These are phyloP conservation scores for Xylota sylvarum DNA, from an alignment of 2,888 invertebrate species.

Conservation along the genomic window DNA sequence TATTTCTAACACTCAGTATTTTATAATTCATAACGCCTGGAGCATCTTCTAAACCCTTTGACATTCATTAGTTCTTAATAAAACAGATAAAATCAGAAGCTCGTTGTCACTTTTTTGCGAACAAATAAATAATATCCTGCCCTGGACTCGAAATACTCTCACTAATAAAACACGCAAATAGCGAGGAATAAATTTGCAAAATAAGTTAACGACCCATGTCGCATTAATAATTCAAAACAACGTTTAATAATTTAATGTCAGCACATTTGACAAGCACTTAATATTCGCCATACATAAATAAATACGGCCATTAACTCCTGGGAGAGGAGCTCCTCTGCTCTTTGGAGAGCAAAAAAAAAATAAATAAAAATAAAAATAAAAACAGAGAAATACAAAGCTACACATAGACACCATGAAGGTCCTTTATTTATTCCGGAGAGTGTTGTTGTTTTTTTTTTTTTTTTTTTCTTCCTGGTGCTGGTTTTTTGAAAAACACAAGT, in stretches of 20 bases:
- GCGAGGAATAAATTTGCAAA: conserved; percentile 69
- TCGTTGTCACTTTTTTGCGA: conserved; percentile 14
- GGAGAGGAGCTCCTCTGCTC: conserved; percentile 56
- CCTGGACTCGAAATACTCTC: conserved; percentile 17
- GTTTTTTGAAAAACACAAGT: conserved; percentile 48
- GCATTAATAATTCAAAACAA: conserved; percentile 77
- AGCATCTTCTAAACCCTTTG: not conserved
- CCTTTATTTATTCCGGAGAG: conserved; percentile 57
- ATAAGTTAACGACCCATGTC: conserved; percentile 76
- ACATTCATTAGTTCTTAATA: not conserved
- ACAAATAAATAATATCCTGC: conserved; percentile 22
- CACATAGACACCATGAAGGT: conserved; percentile 66
- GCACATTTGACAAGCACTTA: conserved; percentile 77
- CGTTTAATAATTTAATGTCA: conserved; percentile 77
- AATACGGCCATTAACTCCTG: conserved; percentile 75
- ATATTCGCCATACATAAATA: conserved; percentile 77
- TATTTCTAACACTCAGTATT: too few species aligned
- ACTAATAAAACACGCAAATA: conserved; percentile 73
- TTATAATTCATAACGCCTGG: not conserved
- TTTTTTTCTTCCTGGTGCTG: too few species aligned
- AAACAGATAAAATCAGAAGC: conserved; percentile 31
- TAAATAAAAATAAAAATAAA: conserved; percentile 26
- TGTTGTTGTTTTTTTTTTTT: conserved; percentile 29
- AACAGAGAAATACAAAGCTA: conserved; percentile 45
- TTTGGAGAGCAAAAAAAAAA: conserved; percentile 19